Evolutionary conservation across 2,113 vertebrate genomes (phyloP), one percentile per base, ranked within the genome.

Genomic region (Epinephelus moara): DNA sequence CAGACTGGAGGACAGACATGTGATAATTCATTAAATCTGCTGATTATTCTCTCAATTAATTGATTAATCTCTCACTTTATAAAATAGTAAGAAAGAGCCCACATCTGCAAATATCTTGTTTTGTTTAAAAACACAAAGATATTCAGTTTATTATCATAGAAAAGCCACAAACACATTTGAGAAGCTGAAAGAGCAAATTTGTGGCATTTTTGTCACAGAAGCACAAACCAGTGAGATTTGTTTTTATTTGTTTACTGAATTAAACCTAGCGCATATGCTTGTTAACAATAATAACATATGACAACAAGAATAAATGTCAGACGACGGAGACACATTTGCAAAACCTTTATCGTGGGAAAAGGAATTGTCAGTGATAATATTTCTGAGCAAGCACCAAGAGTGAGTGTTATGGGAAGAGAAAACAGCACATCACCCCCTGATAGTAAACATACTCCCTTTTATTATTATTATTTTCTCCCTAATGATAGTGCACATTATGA

Each of bases 181-280:
- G 12, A 59, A 25, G 42, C 40, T 60, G 4, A 23, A 60, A 37
- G 2, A 61, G 25, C 25, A 21, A 11, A 71, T 57, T 72, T 45
- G 11, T 45, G 42, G 42, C 42, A 45, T 45, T 45, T 45, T 45
- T 60, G 40, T 6, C 9, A 62, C 96, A 95, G 94, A 94, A 94
- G 94, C 92, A 95, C 94, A 95, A 96, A 95, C 95, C 92, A 93
- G 91, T 95, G 86, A 95, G 95, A 96, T 94, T 87, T 88, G 90
- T 95, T 94, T 95, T 94, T 95, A 93, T 95, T 94, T 77, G 25
- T 62, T 73, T 23, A 87, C 95, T 92, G 91, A 91, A 93, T 92
- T 72, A 91, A 96, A 96, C 94, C 50, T 94, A 94, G 94, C 91
- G 94, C 83, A 84, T 91, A 89, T 76, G 81, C 88, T 88, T 93